Evolutionary conservation across 1,140 invertebrate species (phyloP).

Genomic region (Drosophila aff.): DNA sequence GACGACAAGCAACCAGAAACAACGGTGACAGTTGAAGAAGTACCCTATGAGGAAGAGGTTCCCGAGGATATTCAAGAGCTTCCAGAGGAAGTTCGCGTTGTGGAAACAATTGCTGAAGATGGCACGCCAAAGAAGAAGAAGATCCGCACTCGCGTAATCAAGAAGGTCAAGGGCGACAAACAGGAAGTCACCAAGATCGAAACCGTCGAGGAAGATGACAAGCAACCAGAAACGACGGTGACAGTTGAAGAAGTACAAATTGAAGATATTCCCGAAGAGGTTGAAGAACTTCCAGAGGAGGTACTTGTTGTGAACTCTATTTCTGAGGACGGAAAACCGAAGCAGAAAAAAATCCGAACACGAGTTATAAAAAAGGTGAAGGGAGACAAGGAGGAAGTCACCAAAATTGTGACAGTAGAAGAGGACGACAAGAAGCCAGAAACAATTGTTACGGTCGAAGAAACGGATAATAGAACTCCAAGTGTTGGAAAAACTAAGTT

Average conservation of each 20-base stretch:
- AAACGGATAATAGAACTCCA: conserved; percentile 38
- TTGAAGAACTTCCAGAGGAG: conserved; percentile 65
- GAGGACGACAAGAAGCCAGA: conserved; percentile 84
- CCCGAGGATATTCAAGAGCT: too few relatives aligned
- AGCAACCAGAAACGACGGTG: conserved; percentile 61
- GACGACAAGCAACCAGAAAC: too few relatives aligned
- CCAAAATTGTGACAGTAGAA: conserved; percentile 85
- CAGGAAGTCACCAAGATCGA: neutral
- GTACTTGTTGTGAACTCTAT: conserved; percentile 43
- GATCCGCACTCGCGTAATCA: too few relatives aligned
- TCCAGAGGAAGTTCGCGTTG: too few relatives aligned
- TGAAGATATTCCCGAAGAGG: conserved; percentile 31
- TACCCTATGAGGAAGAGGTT: too few relatives aligned
- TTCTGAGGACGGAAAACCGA: conserved; percentile 44
- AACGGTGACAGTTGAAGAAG: too few relatives aligned
- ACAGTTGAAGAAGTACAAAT: conserved; percentile 58
- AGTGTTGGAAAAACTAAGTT: conserved; percentile 51
- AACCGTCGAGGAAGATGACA: conserved; percentile 61
- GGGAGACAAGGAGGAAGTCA: conserved; percentile 83
- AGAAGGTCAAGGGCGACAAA: too few relatives aligned
- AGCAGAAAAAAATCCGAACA: conserved; percentile 74
- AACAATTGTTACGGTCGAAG: conserved; percentile 77
- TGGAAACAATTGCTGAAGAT: too few relatives aligned
- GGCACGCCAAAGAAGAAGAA: too few relatives aligned
- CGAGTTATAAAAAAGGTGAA: conserved; percentile 82